These are phyloP conservation scores for Edolisoma coerulescens DNA, from an alignment of 2,113 vertebrate genomes.

Conservation along the genomic window DNA sequence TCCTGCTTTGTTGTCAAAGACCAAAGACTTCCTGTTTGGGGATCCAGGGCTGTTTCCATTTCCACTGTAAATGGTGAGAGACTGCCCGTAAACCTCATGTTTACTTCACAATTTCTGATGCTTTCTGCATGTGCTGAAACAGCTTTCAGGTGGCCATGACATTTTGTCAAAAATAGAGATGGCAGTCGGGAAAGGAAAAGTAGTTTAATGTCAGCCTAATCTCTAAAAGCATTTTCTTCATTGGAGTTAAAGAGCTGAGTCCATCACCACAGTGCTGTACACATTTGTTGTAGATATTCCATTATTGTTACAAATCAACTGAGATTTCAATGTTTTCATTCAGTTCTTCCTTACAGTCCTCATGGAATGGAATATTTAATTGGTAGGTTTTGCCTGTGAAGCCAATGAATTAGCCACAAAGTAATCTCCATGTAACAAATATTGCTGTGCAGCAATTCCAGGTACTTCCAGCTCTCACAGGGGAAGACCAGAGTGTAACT, in stretches of 20 bases:
- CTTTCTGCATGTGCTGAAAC: neutral
- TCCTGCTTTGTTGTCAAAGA: neutral
- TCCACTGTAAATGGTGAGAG: neutral
- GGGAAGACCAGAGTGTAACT: neutral
- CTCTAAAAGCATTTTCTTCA: neutral
- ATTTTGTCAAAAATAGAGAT: neutral
- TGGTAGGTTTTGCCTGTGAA: neutral
- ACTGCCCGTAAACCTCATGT: neutral
- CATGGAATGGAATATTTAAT: neutral
- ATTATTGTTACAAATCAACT: neutral
- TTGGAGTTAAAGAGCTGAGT: neutral
- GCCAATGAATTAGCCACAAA: neutral
- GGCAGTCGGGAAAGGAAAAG: neutral
- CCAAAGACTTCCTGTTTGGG: constrained; percentile 28
- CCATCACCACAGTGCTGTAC: no score
- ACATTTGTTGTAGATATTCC: neutral
- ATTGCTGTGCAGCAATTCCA: neutral
- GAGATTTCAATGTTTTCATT: neutral
- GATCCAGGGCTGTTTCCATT: neutral
- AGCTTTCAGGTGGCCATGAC: neutral
- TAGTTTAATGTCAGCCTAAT: neutral
- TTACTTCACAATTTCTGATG: neutral
- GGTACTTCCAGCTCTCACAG: neutral
- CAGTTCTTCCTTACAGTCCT: neutral
- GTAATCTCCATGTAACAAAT: neutral